phyloP scores from a whole-genome alignment of 2,888 invertebrate genomes.

The Habrosyne pyritoides region DNA sequence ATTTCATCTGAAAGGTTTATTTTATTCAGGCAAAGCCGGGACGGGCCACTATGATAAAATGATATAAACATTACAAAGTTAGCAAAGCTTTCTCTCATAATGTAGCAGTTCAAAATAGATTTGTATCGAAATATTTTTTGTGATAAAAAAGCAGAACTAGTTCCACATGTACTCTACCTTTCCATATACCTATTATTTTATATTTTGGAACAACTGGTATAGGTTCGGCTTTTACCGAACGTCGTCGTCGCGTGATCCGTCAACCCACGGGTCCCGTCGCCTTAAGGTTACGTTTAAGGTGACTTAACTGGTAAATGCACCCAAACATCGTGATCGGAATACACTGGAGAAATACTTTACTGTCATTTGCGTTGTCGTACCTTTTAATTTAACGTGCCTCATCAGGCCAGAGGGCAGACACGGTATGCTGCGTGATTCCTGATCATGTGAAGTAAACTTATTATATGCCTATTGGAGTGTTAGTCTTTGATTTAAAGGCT shows the following conservation, averaged over 20 bases:
- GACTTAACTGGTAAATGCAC: conserved; percentile 46
- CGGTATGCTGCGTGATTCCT: conserved; percentile 27
- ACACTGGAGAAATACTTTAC: conserved; percentile 46
- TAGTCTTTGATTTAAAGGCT: background rate
- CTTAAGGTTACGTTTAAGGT: conserved; percentile 56
- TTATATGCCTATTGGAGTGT: background rate
- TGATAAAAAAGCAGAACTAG: too few relatives aligned
- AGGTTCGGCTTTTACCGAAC: background rate
- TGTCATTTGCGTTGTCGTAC: conserved; percentile 53
- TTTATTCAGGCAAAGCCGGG: too few relatives aligned
- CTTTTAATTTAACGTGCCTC: conserved; percentile 44
- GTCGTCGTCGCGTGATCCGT: conserved; percentile 45
- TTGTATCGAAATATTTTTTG: too few relatives aligned
- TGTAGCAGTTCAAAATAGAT: too few relatives aligned
- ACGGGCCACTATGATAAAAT: too few relatives aligned
- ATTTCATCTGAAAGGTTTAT: too few relatives aligned
- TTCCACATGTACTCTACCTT: too few relatives aligned
- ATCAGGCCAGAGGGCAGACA: conserved; percentile 36
- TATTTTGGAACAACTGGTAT: background rate
- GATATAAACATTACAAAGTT: too few relatives aligned
- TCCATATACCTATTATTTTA: background rate
- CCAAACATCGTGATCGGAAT: conserved; percentile 47
- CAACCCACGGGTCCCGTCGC: conserved; percentile 41
- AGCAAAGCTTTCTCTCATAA: too few relatives aligned
- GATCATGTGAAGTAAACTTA: conserved; percentile 16